Conservation (phyloP, 2,888 invertebrate genomes). For the Sinelater perroti region DNA sequence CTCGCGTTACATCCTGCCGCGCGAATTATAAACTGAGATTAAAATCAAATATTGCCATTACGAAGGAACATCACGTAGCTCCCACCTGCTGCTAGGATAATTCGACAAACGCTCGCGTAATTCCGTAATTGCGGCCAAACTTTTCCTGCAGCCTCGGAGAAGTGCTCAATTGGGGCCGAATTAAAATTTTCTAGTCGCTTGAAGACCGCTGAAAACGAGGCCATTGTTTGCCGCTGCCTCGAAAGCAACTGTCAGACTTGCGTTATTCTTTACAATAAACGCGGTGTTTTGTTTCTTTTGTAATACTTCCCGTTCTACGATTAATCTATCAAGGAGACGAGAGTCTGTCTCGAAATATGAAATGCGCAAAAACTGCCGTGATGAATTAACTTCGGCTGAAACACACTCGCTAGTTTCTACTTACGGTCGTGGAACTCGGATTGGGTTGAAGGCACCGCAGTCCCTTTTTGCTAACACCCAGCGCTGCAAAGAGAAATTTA, state of each 20-base stretch:
- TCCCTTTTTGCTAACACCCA: constrained; percentile 1
- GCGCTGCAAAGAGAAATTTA: constrained; percentile 18
- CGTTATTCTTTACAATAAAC: constrained; percentile 15
- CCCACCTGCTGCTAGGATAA: constrained; percentile 6
- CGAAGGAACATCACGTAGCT: constrained; percentile 8
- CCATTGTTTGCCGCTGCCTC: neutral
- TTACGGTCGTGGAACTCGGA: constrained; percentile 24
- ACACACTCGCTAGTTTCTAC: constrained; percentile 17
- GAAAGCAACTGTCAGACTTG: constrained; percentile 8
- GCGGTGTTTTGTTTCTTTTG: constrained; percentile 16
- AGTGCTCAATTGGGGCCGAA: constrained; percentile 3
- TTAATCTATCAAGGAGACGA: constrained; percentile 22
- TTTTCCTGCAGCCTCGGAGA: constrained; percentile 1
- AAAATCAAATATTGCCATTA: constrained; percentile 9
- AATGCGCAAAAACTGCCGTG: constrained; percentile 20
- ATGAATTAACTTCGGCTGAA: constrained; percentile 27
- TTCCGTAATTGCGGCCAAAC: constrained; percentile 13
- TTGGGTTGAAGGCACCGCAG: constrained; percentile 1
- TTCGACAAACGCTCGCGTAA: constrained; percentile 10
- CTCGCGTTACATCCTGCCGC: neutral
- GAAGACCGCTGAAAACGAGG: neutral
- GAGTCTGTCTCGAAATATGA: constrained; percentile 23
- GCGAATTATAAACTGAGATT: neutral
- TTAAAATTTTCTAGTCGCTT: constrained; percentile 8
- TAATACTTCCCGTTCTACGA: constrained; percentile 10